Base-by-base conservation (phyloP, 2,888 invertebrate species). In the Ashinkailepas kermadecensis region DNA sequence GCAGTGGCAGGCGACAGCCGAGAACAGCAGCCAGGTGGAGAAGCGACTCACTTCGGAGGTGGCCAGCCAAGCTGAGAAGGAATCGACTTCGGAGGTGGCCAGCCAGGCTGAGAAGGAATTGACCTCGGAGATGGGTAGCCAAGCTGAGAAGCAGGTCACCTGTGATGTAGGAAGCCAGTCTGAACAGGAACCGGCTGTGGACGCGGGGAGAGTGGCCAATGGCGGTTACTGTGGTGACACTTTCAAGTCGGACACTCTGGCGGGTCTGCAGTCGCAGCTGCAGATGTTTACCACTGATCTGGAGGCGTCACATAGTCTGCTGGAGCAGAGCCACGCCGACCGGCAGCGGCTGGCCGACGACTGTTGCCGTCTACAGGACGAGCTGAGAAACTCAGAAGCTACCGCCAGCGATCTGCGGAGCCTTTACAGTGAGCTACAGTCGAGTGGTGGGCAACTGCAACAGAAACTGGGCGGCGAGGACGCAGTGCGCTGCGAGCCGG, bases 401-500 rank as follows among this genome's bases (percentile, higher is more conserved):
- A 39, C 39, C 39, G 39, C 39, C 39, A 39, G 39, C 39, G 39
- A 39, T 1, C 39, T 39, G 39, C 39, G 39, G 39, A 39, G 39
- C 39, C 39, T 39, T 1, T 39, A 39, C 39, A 39, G 39, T 39
- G 74, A 74, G 56, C 74, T 74, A 12, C 74, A 74, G 74, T 74
- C 6, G 21, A 21, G 74, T 21, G 56, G 39, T 13, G 58, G 87
- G 58, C 89, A 90, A 86, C 88, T 94, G 9, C 92, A 91, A 82
- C 91, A 91, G 85, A 93, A 93, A 86, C 88, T 94, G 81, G 93
- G 39, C 39, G 39, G 39, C 39, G 39, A 39, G 39, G 39, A 39
- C 39, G 39, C 39, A 39, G 39, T 39, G 39, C 39, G 39, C 2
- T 4, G 39, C 39, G 39, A 39, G 39, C 39, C 39, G 39, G 39